phyloP scores from a whole-genome alignment of 2,113 vertebrate genomes.

The Dromas ardeola region DNA sequence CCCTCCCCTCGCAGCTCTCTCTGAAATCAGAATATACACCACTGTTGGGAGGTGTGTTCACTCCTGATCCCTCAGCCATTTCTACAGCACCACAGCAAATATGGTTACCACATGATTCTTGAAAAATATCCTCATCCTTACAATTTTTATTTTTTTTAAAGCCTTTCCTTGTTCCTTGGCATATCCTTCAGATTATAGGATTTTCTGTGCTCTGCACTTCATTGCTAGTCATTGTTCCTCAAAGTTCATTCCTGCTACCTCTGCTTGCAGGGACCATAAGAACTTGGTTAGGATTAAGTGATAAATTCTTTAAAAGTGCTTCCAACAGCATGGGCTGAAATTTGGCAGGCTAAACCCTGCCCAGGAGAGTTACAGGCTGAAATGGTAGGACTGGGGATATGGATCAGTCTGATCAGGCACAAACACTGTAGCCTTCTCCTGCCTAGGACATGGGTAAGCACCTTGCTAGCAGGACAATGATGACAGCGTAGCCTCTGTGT shows the following conservation, averaged over 20 bases:
- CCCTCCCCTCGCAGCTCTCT: background rate
- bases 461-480: rapidly evolving
- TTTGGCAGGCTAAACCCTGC: background rate
- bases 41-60: background rate
- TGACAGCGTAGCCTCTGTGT: background rate
- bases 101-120: background rate
- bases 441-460: background rate
- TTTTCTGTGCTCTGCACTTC: background rate
- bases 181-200: background rate
- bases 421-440: background rate
- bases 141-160: background rate
- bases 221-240: background rate
- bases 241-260: background rate
- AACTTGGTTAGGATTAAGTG: background rate
- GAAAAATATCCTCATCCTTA: background rate
- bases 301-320: background rate
- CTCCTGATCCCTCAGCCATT: background rate
- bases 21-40: background rate
- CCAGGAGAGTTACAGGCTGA: background rate
- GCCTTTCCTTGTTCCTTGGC: background rate
- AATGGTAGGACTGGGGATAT: background rate
- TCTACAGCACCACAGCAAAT: background rate
- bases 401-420: background rate
- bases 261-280: background rate
- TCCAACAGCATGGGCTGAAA: background rate